A percentile compares a stretch with the other conserved stretches of the same genome.
Evolutionary conservation across 2,797 vertebrate species (phyloP).

Genomic region (Acanthiza pusilla): DNA sequence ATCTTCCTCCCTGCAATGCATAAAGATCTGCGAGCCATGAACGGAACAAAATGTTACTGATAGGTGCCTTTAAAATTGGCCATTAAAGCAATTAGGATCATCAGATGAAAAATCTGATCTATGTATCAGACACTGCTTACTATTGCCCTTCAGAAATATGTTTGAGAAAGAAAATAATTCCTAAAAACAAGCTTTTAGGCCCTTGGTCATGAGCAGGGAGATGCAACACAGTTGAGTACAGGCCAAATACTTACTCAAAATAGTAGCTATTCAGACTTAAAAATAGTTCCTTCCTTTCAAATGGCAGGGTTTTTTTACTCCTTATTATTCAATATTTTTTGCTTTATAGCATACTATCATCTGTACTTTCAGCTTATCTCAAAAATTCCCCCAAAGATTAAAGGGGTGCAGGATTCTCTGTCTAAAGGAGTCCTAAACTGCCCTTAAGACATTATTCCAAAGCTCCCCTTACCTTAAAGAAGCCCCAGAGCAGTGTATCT

Average conservation of each 20-base stretch:
- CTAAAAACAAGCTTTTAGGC: background rate
- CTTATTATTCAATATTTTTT: background rate
- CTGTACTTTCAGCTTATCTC: background rate
- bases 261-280: background rate
- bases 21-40: background rate
- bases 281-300: background rate
- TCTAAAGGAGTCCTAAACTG: background rate
- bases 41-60: background rate
- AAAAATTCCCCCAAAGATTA: background rate
- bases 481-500: rapidly evolving
- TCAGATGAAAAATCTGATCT: background rate
- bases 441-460: background rate
- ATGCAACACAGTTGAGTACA: background rate
- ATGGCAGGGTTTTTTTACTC: background rate
- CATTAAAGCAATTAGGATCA: background rate
- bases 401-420: background rate
- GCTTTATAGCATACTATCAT: background rate
- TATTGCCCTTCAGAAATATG: background rate
- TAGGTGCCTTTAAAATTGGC: background rate
- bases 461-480: too few relatives aligned
- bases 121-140: background rate
- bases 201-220: background rate
- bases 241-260: background rate
- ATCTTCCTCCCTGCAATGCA: background rate
- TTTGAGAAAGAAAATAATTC: background rate